phyloP scores from a whole-genome alignment of 2,888 invertebrate species.

The Vesta saturnalis region DNA sequence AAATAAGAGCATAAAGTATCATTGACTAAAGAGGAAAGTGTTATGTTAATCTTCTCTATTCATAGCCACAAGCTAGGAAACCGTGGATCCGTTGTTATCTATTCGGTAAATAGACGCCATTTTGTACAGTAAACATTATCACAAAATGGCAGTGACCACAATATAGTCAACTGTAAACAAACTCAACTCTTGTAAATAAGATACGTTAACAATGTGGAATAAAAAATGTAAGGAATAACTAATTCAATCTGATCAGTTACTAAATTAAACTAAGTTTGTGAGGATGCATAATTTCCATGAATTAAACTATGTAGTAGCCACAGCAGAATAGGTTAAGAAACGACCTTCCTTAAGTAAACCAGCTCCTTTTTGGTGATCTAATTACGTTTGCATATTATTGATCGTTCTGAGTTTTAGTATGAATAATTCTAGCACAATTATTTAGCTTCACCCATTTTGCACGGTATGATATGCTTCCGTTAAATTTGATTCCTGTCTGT shows the following conservation, averaged over 20 bases:
- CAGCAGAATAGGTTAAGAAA: conserved; percentile 39
- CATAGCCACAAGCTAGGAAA: conserved; percentile 24
- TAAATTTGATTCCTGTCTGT: too few relatives aligned
- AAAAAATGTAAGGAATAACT: too few relatives aligned
- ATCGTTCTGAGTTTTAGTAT: conserved; percentile 2
- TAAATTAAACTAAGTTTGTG: not conserved
- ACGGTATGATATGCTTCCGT: too few relatives aligned
- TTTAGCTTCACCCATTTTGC: too few relatives aligned
- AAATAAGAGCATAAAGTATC: conserved; percentile 21
- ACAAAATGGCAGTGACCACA: conserved; percentile 39
- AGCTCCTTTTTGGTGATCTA: conserved; percentile 40
- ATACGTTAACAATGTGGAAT: not conserved
- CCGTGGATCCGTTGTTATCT: conserved; percentile 29
- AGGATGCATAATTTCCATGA: conserved; percentile 28
- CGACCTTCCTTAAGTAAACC: conserved; percentile 39
- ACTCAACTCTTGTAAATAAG: not conserved
- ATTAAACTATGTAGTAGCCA: conserved; percentile 35
- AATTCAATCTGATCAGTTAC: not conserved
- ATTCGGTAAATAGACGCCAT: conserved; percentile 34
- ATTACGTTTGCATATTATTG: conserved; percentile 45
- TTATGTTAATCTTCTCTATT: conserved; percentile 32
- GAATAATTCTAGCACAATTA: not conserved
- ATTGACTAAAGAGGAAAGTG: conserved; percentile 22
- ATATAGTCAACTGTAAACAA: conserved; percentile 16
- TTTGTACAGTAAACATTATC: conserved; percentile 35